Evolutionary conservation across 2,113 vertebrate species (phyloP).

Genomic region (Lamprotornis superbus): DNA sequence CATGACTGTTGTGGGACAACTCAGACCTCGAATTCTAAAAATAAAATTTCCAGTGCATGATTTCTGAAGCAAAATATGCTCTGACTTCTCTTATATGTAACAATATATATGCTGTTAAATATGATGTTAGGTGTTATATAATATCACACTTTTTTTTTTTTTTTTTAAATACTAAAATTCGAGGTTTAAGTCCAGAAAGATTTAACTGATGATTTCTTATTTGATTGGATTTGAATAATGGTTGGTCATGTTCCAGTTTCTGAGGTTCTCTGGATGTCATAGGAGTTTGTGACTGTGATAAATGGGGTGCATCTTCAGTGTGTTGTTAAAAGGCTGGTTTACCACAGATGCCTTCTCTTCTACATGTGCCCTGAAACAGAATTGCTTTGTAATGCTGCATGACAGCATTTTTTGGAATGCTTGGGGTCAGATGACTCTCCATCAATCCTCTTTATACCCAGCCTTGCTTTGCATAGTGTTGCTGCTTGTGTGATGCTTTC

Average conservation of each 20-base stretch:
- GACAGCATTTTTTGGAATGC: background rate
- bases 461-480: background rate
- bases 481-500: background rate
- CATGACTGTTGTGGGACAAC: background rate
- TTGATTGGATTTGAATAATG: background rate
- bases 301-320: background rate
- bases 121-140: background rate
- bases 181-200: background rate
- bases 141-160: background rate
- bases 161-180: background rate
- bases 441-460: background rate
- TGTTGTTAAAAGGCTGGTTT: slow-evolving; percentile 15
- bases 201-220: background rate
- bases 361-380: background rate
- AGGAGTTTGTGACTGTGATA: background rate
- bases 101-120: background rate
- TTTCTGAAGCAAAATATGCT: background rate
- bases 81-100: background rate
- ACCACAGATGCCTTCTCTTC: background rate
- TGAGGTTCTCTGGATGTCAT: background rate
- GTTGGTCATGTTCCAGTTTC: background rate
- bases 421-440: background rate
- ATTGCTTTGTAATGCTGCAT: background rate
- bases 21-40: background rate
- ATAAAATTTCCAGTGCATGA: background rate